Conservation (phyloP, 2,888 invertebrate genomes). For the Stenolophus ochropezus region DNA sequence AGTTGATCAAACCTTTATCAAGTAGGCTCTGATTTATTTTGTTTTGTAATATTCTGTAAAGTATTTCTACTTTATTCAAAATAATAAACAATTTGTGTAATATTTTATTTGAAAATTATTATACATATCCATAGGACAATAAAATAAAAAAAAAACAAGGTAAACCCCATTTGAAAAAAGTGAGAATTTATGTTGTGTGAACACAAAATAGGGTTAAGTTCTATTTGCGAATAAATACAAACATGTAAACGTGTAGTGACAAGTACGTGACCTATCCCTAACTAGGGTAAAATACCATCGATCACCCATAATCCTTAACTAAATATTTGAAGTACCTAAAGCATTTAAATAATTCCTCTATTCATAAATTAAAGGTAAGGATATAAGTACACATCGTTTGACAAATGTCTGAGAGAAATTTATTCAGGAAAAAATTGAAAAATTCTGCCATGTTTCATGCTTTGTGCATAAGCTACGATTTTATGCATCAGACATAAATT, state of each 20-base stretch:
- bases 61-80: too few species aligned
- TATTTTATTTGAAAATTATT: too few species aligned
- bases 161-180: too few species aligned
- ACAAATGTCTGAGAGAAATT: conserved; percentile 8
- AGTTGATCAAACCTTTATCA: too few species aligned
- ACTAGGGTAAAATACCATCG: conserved; percentile 21
- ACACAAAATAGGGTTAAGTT: background rate
- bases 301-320: conserved; percentile 27
- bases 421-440: background rate
- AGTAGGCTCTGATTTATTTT: too few species aligned
- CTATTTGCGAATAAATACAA: background rate
- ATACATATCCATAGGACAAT: too few species aligned
- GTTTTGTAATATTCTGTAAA: too few species aligned
- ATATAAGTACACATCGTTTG: conserved; percentile 2
- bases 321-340: background rate
- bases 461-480: background rate
- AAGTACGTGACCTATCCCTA: conserved; percentile 9
- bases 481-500: background rate
- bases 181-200: too few species aligned
- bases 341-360: conserved; percentile 15
- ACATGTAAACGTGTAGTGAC: background rate
- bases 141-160: too few species aligned
- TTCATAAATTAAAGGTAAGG: conserved; percentile 31
- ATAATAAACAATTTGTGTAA: too few species aligned
- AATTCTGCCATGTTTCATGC: background rate